Evolutionary conservation across 2,888 invertebrate genomes (phyloP).

Genomic region (Spodoptera littoralis): DNA sequence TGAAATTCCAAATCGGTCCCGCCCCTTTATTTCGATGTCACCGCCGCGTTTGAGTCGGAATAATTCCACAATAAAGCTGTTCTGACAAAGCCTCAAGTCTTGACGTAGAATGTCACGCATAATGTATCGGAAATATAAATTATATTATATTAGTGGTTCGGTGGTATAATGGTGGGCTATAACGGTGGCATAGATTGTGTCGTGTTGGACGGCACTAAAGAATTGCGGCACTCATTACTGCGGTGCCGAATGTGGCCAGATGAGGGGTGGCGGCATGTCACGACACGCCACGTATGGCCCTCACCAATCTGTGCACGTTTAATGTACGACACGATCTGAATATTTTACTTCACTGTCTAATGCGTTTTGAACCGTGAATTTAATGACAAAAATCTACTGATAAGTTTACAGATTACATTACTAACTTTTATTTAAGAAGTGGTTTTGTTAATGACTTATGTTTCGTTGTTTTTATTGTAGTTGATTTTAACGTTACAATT

Average conservation of each 20-base stretch:
- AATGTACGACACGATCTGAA: slow-evolving; percentile 45
- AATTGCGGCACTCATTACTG: slow-evolving; percentile 77
- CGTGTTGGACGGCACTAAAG: slow-evolving; percentile 80
- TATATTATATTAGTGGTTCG: slow-evolving; percentile 78
- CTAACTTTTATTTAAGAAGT: too few relatives aligned
- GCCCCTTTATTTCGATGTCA: slow-evolving; percentile 71
- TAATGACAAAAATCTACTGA: slow-evolving; percentile 1
- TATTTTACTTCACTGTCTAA: slow-evolving; percentile 17
- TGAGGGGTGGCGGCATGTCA: slow-evolving; percentile 72
- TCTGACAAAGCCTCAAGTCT: slow-evolving; percentile 66
- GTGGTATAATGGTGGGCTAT: slow-evolving; percentile 65
- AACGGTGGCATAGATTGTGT: slow-evolving; percentile 63
- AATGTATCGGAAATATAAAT: slow-evolving; percentile 82
- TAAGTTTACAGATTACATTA: too few relatives aligned
- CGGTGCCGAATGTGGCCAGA: slow-evolving; percentile 70
- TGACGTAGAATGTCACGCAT: slow-evolving; percentile 72
- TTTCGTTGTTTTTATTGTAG: too few relatives aligned
- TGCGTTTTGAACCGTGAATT: slow-evolving; percentile 26
- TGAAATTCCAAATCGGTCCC: slow-evolving; percentile 72
- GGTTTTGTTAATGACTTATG: too few relatives aligned
- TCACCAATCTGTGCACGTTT: slow-evolving; percentile 45
- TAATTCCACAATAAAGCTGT: slow-evolving; percentile 73
- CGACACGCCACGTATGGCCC: slow-evolving; percentile 63
- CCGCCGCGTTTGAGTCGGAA: slow-evolving; percentile 64
- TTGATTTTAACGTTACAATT: too few relatives aligned